Base-by-base conservation (phyloP, 2,113 vertebrate species). In the Galemys pyrenaicus region DNA sequence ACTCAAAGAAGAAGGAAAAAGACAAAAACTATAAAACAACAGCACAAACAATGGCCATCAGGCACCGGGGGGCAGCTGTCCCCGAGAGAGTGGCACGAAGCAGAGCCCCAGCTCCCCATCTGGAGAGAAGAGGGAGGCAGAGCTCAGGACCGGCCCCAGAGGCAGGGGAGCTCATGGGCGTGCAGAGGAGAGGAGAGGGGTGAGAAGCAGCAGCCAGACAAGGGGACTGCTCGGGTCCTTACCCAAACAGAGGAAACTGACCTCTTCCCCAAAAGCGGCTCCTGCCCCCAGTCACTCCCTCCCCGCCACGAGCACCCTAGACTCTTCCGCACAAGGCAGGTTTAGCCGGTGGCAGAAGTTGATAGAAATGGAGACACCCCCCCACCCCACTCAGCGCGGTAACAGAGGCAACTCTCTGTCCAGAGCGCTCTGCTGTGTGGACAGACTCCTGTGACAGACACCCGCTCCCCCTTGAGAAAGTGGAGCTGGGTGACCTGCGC, bases 351-450 rank as follows among this genome's bases (percentile, higher is more conserved):
- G 60, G 37, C 20, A 20, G 2, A 73, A 83, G 56, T 32, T 74
- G 22, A 26, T 13, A 26, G 17, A 39, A 77, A 32, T 2, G 22
- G 26, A 49, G 22, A 35, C 22, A 32, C 73, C 58, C 73, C 56
- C 83, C 58, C 19, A 67, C 9, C 39, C 11, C 6, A 12, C 51
- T 71, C 89, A 56, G 62, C 24, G 16, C 9, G 8, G 9, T 3
- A 44, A 9, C 65, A 19, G 8, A 54, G n/a, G 17, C 11, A 12
- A 22, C 13, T 20, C 13, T 20, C 11, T 37, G 15, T 15, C 51
- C 44, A 56, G 32, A 62, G 15, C 32, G 10, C 11, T 24, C 30
- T 3, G 30, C 3, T 6, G 0, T 4, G 56, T 0, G n/a, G 51
- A 32, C 51, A 37, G 22, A 15, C 13, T 49, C 32, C 26, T 17